Evolutionary conservation across 2,113 vertebrate species (phyloP).

Genomic region (Mesembrinibis cayennensis): DNA sequence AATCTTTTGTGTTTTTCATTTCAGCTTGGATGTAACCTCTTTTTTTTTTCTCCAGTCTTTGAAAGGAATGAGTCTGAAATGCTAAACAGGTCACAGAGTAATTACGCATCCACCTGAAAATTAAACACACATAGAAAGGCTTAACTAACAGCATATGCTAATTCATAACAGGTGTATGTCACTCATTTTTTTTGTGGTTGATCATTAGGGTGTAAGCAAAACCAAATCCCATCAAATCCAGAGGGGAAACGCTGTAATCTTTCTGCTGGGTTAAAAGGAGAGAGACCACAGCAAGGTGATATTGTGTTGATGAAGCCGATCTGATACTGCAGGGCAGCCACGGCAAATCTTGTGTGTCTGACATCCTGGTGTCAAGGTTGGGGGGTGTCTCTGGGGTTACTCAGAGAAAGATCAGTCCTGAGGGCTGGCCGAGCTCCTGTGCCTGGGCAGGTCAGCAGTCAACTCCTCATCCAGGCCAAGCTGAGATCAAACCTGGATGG

Average conservation of each 20-base stretch:
- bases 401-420: background rate
- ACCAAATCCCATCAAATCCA: background rate
- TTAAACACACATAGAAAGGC: conserved; percentile 40
- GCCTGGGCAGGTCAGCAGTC: background rate
- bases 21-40: background rate
- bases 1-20: background rate
- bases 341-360: background rate
- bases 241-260: background rate
- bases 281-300: background rate
- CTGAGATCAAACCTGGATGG: background rate
- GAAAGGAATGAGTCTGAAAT: conserved; percentile 38
- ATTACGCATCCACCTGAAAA: conserved; percentile 53
- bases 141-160: conserved; percentile 34
- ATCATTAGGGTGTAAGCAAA: conserved; percentile 6
- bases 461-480: background rate
- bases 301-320: background rate
- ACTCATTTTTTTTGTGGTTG: background rate
- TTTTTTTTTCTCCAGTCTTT: background rate
- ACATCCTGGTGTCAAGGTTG: background rate
- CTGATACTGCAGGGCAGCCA: background rate
- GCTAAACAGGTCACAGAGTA: conserved; percentile 46
- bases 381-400: background rate
- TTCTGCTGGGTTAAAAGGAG: background rate
- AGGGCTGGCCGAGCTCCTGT: background rate
- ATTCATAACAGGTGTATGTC: background rate